Percentiles rank a stretch among this genome's conserved stretches.
These are phyloP conservation scores for Ariolimax columbianus DNA, from an alignment of 2,888 invertebrate genomes.

Conservation along the genomic window DNA sequence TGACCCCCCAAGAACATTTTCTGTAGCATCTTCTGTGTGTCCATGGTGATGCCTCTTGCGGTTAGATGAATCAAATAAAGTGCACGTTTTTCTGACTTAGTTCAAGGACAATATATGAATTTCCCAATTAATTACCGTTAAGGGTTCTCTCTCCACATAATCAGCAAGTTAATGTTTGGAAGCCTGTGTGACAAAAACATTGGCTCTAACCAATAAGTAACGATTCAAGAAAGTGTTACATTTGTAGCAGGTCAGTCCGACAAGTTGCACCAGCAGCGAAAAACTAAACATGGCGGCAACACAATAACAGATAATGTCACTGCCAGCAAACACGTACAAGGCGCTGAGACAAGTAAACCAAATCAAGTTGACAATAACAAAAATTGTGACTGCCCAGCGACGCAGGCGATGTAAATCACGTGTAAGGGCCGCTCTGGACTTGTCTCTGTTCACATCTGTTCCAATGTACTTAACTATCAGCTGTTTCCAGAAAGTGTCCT, in stretches of 20 bases:
- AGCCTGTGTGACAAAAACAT: background rate
- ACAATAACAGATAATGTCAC: slow-evolving; percentile 60
- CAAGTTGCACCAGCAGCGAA: slow-evolving; percentile 60
- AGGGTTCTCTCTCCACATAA: too few relatives aligned
- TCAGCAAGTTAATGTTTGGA: background rate
- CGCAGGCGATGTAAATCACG: slow-evolving; percentile 20
- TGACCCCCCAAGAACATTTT: too few relatives aligned
- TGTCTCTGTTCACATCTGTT: slow-evolving; percentile 39
- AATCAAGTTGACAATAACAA: slow-evolving; percentile 58
- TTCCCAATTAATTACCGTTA: too few relatives aligned
- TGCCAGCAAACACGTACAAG: slow-evolving; percentile 58
- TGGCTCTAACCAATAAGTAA: slow-evolving; percentile 31
- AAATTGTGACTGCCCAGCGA: slow-evolving; percentile 40
- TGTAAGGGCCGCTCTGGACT: background rate
- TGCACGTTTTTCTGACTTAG: too few relatives aligned
- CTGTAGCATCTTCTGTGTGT: too few relatives aligned
- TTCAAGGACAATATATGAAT: too few relatives aligned
- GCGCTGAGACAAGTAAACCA: slow-evolving; percentile 60
- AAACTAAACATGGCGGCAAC: slow-evolving; percentile 62
- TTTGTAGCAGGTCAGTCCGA: slow-evolving; percentile 62
- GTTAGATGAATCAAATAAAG: too few relatives aligned
- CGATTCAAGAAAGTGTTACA: slow-evolving; percentile 56
- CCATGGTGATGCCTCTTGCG: too few relatives aligned
- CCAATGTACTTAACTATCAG: slow-evolving; percentile 18
- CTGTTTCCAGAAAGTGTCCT: slow-evolving; percentile 35